Evolutionary conservation across 2,888 invertebrate genomes (phyloP).

Genomic region (Spodoptera picta): DNA sequence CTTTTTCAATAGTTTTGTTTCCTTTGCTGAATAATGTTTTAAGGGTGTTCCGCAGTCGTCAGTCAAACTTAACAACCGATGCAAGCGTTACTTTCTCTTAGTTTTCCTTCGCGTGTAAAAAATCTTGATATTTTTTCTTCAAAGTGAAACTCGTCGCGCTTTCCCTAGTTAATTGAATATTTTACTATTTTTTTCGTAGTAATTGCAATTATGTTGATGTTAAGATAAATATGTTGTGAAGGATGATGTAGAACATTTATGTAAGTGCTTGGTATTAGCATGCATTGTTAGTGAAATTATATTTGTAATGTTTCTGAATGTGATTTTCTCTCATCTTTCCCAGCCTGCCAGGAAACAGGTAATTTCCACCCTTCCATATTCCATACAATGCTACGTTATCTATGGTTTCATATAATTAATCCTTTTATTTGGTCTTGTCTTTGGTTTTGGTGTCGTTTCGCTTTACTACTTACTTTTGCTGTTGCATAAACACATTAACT

Average conservation of each 20-base stretch:
- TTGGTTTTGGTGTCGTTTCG: constrained; percentile 50
- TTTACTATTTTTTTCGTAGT: constrained; percentile 78
- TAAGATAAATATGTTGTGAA: constrained; percentile 67
- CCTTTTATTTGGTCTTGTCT: constrained; percentile 34
- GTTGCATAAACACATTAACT: constrained; percentile 5
- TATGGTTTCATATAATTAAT: constrained; percentile 47
- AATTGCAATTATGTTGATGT: constrained; percentile 78
- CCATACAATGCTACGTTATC: constrained; percentile 59
- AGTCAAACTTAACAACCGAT: constrained; percentile 35
- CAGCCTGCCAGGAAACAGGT: constrained; percentile 90
- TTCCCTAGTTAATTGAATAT: constrained; percentile 84
- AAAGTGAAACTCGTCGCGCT: constrained; percentile 82
- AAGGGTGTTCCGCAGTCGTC: constrained; percentile 66
- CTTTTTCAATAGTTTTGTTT: too few species aligned
- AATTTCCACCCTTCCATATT: constrained; percentile 67
- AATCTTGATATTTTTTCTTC: constrained; percentile 85
- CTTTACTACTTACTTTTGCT: constrained; percentile 31
- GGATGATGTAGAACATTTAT: constrained; percentile 69
- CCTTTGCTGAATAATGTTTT: constrained; percentile 9
- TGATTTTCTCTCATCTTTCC: constrained; percentile 88
- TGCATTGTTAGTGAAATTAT: constrained; percentile 82
- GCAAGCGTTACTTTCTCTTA: constrained; percentile 73
- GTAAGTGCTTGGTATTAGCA: constrained; percentile 72
- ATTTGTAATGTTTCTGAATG: constrained; percentile 88
- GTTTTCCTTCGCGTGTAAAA: constrained; percentile 86